Evolutionary conservation across 1,140 invertebrate genomes (phyloP), one percentile per base, ranked within the genome.

Genomic region (Paramacrobiotus metropolitanus): DNA sequence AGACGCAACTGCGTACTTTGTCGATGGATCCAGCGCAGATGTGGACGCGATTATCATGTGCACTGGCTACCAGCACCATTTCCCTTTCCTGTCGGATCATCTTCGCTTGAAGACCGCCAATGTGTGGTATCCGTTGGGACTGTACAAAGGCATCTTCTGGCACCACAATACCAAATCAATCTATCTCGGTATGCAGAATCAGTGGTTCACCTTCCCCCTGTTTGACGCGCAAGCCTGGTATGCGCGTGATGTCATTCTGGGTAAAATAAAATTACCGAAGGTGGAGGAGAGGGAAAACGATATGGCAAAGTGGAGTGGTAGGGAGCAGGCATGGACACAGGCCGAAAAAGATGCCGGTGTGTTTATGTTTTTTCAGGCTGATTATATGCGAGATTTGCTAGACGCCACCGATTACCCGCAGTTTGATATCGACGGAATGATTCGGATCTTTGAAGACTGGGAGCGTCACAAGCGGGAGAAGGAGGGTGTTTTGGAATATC

Each of bases 51-150:
- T 74, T 29, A 66, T 74, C 4, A 61, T 69, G 60, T 72, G 71
- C 64, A 74, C 72, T 24, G 72, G 72, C 2, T 74, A 74, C 66
- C 67, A 68, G 61, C 71, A 73, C 63, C 66, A 70, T 63, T 68
- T 73, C 24, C 71, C 70, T 2, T 73, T 65, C 62, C 65, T 74
- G 15, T 61, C 64, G n/a, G 65, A 68, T 21, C 62, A 67, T 9
- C 61, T 62, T 15, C 44, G 61, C 9, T 44, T 62, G 34, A 59
- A 21, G 3, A 60, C 15, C 30, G 21, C 21, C 21, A 64, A 64
- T 44, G 44, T 55, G 18, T 44, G 59, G 4, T 64, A 31, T 31
- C 63, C 62, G 24, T 21, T 21, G 21, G 55, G 62, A 21, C 31
- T 64, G 2, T 64, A 64, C 59, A 64, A 64, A 34, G 64, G 64